A percentile compares a stretch with the other conserved stretches of the same genome.
phyloP scores from a whole-genome alignment of 1,140 invertebrate genomes.

The Apis dorsata region DNA sequence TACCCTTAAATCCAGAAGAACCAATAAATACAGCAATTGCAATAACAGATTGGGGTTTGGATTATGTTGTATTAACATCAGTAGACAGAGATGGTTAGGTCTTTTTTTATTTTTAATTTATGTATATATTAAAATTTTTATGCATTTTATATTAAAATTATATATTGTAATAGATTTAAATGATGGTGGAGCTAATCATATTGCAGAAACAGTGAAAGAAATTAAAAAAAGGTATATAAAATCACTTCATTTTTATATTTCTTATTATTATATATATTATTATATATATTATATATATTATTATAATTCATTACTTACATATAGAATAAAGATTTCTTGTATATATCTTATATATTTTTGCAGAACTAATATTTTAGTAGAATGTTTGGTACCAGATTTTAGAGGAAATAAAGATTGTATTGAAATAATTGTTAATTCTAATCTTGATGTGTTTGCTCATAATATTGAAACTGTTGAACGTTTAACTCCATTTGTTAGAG shows the following conservation, averaged over 20 bases:
- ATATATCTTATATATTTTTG: slow-evolving; percentile 37
- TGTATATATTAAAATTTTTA: background rate
- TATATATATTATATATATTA: background rate
- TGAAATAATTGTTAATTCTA: slow-evolving; percentile 88
- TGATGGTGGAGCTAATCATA: slow-evolving; percentile 95
- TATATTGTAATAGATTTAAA: slow-evolving; percentile 84
- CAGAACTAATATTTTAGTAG: slow-evolving; percentile 93
- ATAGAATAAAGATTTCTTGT: slow-evolving; percentile 28
- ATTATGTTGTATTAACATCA: slow-evolving; percentile 98
- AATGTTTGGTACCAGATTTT: slow-evolving; percentile 99
- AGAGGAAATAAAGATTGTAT: slow-evolving; percentile 90
- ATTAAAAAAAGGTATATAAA: slow-evolving; percentile 84
- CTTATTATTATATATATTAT: background rate
- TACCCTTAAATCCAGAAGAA: slow-evolving; percentile 94
- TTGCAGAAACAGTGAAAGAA: slow-evolving; percentile 93
- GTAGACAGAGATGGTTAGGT: slow-evolving; percentile 95
- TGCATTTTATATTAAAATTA: slow-evolving; percentile 23
- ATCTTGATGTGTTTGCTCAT: slow-evolving; percentile 97
- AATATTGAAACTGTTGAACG: slow-evolving; percentile 97
- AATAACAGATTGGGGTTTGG: slow-evolving; percentile 95
- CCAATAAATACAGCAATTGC: slow-evolving; percentile 96
- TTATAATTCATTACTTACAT: background rate
- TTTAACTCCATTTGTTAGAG: slow-evolving; percentile 94
- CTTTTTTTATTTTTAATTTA: slow-evolving; percentile 22
- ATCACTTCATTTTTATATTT: slow-evolving; percentile 14